These are phyloP conservation scores for Phaethon lepturus DNA, from an alignment of 2,113 vertebrate species.

Conservation along the genomic window DNA sequence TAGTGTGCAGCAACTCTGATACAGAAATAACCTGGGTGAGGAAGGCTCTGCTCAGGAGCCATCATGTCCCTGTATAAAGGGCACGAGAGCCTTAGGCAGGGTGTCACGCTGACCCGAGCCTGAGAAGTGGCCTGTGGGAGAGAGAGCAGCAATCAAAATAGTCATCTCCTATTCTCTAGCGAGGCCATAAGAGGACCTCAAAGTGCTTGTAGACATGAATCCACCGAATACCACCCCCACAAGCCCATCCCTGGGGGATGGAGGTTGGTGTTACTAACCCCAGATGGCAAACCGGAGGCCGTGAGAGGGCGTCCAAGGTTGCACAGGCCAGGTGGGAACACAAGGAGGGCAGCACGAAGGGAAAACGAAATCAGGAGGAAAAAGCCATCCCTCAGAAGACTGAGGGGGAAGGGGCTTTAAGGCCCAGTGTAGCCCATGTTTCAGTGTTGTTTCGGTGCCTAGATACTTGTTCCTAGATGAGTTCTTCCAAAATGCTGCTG, in stretches of 20 bases:
- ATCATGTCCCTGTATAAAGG: neutral
- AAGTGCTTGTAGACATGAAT: neutral
- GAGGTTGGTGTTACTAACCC: neutral
- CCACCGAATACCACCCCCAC: neutral
- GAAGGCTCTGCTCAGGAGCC: neutral
- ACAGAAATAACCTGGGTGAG: conserved; percentile 15
- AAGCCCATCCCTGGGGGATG: neutral
- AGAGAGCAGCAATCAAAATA: neutral
- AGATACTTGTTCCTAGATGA: neutral
- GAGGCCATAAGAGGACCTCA: neutral
- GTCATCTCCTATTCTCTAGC: neutral
- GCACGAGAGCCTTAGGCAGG: neutral
- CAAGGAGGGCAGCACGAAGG: neutral
- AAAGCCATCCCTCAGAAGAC: neutral
- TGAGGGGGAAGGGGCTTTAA: neutral
- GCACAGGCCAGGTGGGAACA: neutral
- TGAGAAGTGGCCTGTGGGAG: neutral
- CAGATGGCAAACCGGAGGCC: neutral
- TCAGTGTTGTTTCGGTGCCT: neutral
- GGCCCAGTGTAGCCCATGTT: neutral
- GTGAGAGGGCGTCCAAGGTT: neutral
- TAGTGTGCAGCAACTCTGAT: neutral
- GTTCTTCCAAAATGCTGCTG: neutral
- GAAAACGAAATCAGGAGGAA: neutral
- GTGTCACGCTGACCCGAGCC: accelerated